A percentile compares a stretch with the other conserved stretches of the same genome.
These are phyloP conservation scores for Odocoileus virginianus DNA, from an alignment of 2,113 vertebrate species.

Conservation along the genomic window DNA sequence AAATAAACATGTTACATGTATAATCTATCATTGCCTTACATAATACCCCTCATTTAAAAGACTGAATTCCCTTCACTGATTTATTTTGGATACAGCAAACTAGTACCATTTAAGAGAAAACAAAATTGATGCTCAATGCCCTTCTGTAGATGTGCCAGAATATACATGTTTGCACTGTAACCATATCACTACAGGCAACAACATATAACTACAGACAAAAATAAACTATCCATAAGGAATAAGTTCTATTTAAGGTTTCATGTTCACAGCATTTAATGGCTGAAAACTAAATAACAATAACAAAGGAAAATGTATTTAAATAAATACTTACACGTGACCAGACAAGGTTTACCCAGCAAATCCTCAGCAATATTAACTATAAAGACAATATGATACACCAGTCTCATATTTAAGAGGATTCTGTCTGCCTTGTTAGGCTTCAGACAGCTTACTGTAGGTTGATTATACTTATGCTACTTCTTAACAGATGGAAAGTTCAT, in stretches of 20 bases:
- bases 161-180: neutral
- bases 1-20: neutral
- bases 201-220: neutral
- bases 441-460: neutral
- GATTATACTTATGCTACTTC: neutral
- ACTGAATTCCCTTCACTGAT: neutral
- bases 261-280: neutral
- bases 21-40: neutral
- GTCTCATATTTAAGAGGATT: neutral
- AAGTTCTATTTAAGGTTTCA: neutral
- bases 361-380: neutral
- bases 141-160: neutral
- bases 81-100: neutral
- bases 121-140: neutral
- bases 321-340: neutral
- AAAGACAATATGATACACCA: neutral
- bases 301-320: conserved; percentile 31
- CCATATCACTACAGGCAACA: neutral
- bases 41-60: neutral
- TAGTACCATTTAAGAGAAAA: neutral
- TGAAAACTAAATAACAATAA: neutral
- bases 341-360: neutral
- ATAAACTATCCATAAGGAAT: neutral
- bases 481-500: neutral
- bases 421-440: neutral